Base-by-base conservation (phyloP, 2,888 invertebrate genomes). In the Lamellibrachia satsuma region DNA sequence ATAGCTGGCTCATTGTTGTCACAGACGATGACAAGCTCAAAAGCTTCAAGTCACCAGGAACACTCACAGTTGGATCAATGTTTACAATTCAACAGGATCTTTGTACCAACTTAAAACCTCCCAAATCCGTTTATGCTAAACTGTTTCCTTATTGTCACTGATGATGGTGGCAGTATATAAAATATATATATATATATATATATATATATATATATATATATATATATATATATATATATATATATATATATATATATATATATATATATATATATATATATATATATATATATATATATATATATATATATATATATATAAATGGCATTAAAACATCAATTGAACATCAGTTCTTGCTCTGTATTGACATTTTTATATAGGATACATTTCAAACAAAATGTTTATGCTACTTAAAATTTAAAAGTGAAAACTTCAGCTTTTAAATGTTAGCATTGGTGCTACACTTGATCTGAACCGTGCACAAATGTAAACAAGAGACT, bases 111-210 rank as follows among this genome's bases (percentile, higher is more conserved):
- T 11, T 75, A 75, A 22, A 22, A 15, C 15, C 15, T 4, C 15
- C 75, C 75, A 75, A 15, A 75, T 75, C 75, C 22, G 15, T 22
- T 75, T 15, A 75, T 75, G 75, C 75, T 75, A 75, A 75, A 75
- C 75, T 75, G 75, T 75, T 75, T 75, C 75, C 75, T 75, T 75
- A 75, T 75, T 75, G 75, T 75, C 75, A 75, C 22, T 22, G 75
- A 8, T 57, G 57, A 57, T 57, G 75, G 22, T 22, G 75, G 75
- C 22, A 75, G n/a, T 75, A 75, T 6, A 39, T 39, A n/a, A n/a
- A n/a, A 39, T 39, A 39, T 39, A 39, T 39, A 39, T 0, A 39
- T 39, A 39, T 39, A 39, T 39, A 39, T 39, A 39, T 39, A 39
- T 39, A 39, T 39, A 39, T 39, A 39, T 39, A 39, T 39, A 39